Evolutionary conservation across 2,888 invertebrate species (phyloP), one percentile per base, ranked within the genome.

Genomic region (Zaprionus bogoriensis): DNA sequence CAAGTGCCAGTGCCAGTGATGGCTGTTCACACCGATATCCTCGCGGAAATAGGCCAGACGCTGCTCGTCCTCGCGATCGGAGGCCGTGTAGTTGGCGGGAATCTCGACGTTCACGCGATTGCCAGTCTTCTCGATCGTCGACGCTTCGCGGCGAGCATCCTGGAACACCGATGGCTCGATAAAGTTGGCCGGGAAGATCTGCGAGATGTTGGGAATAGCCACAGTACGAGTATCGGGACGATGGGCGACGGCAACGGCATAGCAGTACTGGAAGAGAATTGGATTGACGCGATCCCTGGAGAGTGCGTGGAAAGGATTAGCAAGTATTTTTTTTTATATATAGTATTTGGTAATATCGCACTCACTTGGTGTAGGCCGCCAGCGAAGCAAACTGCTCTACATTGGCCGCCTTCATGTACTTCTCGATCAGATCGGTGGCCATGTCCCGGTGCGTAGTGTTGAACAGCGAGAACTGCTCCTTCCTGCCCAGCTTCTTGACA

Each of bases 1-100:
- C 74, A 97, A 92, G 90, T 97, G 97, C 97, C 96, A 97, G 88
- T 97, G 96, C 96, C 97, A 97, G 89, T 97, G 97, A 89, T 97
- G 97, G 48, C 96, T 93, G 91, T 97, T 97, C 77, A 97, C 92
- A 70, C 96, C 96, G 64, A 96, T 92, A 89, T 96, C 97, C 89
- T 97, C 97, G 36, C 96, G 93, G 93, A 95, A 97, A 91, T 97
- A 97, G 25, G 96, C 95, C 63, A 96, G 90, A 4, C 95, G 93
- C 89, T 97, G 96, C 82, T 97, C 97, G 1, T 94, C 94, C 80
- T 97, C 96, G 2, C 92, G 83, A 67, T 94, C 93, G 0, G 94
- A 93, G 0, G 96, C 96, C 0, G 96, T 95, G 89, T 94, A 96
- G 91, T 96, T 94, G 20, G 91, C 87, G 0, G 95, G 95, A 68